A percentile compares a stretch with the other conserved stretches of the same genome.
phyloP scores from a whole-genome alignment of 2,888 invertebrate genomes.

The Tubiluchus corallicola region DNA sequence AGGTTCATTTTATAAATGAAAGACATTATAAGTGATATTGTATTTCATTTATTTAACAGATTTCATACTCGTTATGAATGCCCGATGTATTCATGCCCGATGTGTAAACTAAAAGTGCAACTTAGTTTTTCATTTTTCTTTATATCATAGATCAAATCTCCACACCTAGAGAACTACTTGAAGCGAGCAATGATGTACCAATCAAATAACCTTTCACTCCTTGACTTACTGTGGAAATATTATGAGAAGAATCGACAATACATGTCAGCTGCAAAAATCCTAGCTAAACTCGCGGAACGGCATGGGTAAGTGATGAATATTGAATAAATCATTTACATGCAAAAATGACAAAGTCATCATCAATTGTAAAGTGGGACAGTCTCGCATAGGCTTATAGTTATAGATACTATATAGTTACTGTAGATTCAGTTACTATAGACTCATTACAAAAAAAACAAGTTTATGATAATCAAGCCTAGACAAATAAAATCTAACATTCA shows the following conservation, averaged over 20 bases:
- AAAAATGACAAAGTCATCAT: not conserved
- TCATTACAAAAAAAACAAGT: too few relatives aligned
- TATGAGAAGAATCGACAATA: slow-evolving; percentile 83
- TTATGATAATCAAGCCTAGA: too few relatives aligned
- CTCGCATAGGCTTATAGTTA: slow-evolving; percentile 7
- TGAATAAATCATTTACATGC: slow-evolving; percentile 4
- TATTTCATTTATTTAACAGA: too few relatives aligned
- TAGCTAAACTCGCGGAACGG: slow-evolving; percentile 62
- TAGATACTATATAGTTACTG: slow-evolving; percentile 12
- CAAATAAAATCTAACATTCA: too few relatives aligned
- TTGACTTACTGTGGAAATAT: slow-evolving; percentile 84
- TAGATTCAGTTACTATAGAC: slow-evolving; percentile 12
- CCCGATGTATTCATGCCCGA: too few relatives aligned
- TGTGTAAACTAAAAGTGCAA: too few relatives aligned
- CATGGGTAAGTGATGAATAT: slow-evolving; percentile 23
- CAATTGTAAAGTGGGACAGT: too few relatives aligned
- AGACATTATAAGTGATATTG: too few relatives aligned
- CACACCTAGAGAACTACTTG: slow-evolving; percentile 57
- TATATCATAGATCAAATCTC: slow-evolving; percentile 30
- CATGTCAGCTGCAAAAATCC: slow-evolving; percentile 70
- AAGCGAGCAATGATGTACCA: slow-evolving; percentile 28
- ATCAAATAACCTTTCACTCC: slow-evolving; percentile 40
- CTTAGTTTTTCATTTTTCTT: too few relatives aligned
- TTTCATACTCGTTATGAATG: too few relatives aligned
- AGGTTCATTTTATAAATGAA: too few relatives aligned